phyloP scores from a whole-genome alignment of 2,797 vertebrate species.

The Dromococcyx pavoninus region DNA sequence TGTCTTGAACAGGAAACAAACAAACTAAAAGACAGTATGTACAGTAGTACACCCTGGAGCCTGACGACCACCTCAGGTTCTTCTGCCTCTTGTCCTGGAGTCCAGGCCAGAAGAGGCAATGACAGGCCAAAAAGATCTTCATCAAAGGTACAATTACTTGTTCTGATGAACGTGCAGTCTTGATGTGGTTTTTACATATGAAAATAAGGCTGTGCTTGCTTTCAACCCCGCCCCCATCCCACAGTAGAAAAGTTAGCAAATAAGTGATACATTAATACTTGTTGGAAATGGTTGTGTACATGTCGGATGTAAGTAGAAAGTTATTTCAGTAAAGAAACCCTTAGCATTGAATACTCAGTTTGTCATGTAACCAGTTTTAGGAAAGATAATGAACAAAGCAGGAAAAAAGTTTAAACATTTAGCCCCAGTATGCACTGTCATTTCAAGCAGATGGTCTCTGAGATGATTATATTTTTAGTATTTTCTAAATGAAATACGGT shows the following conservation, averaged over 20 bases:
- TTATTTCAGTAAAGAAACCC: not conserved
- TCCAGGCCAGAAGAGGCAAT: not conserved
- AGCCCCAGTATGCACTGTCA: not conserved
- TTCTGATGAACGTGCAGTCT: not conserved
- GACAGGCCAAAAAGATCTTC: not conserved
- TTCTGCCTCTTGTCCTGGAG: not conserved
- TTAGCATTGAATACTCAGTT: not conserved
- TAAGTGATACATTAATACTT: not conserved
- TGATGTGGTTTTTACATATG: not conserved
- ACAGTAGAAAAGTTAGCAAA: not conserved
- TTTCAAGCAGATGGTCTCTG: slow-evolving; percentile 50
- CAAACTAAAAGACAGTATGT: not conserved
- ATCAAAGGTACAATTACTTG: not conserved
- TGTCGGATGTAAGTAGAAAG: not conserved
- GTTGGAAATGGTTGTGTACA: not conserved
- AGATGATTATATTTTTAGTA: slow-evolving; percentile 46
- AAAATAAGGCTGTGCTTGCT: not conserved
- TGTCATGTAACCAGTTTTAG: not conserved
- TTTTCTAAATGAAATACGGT: slow-evolving; percentile 32
- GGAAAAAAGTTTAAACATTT: not conserved
- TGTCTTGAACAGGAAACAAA: not conserved
- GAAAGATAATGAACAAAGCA: not conserved
- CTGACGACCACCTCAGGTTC: not conserved
- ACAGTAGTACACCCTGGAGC: not conserved
- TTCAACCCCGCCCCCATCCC: not conserved